Base-by-base conservation (phyloP, 2,888 invertebrate genomes). In the Alentia gelatinosa region DNA sequence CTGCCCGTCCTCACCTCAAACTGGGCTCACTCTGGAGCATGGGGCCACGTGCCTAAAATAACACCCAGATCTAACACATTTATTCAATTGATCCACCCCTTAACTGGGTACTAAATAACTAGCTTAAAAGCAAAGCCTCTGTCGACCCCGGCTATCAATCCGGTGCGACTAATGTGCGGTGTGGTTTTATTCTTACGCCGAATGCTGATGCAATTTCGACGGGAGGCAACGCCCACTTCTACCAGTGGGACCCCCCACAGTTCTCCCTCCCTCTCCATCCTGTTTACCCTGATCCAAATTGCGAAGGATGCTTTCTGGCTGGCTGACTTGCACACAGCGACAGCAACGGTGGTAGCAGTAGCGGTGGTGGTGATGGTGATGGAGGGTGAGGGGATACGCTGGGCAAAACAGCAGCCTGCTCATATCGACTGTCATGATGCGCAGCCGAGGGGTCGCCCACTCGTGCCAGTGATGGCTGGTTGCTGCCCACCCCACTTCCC, bases 401-500 rank as follows among this genome's bases (percentile, higher is more conserved):
- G 39, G 39, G 23, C 5, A 79, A 79, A 79, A 79, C 79, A 79
- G 79, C 79, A 79, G 35, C 79, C 37, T 79, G 37, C 79, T 79
- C 39, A 79, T 79, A 79, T 79, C 79, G 79, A 79, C 79, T 79
- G 79, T 79, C 74, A 79, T 79, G 79, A 79, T 79, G 79, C 37
- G 39, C 79, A 79, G 79, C 79, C 35, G 35, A 33, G 33, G 12
- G n/a, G 37, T 79, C 79, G 79, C 35, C 79, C 79, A 33, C 33
- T 74, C 74, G 0, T 33, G 26, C 5, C 74, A 33, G 4, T 74
- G 74, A 33, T 3, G 33, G 3, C 26, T 74, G 74, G 26, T 74
- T 74, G 4, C n/a, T 74, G 74, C 74, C 33, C 74, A 15, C 15
- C 33, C 47, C 9, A 12, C 47, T 47, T 19, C n/a, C n/a, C n/a